Evolutionary conservation across 1,140 invertebrate genomes (phyloP).

Genomic region (Drosophila pandora): DNA sequence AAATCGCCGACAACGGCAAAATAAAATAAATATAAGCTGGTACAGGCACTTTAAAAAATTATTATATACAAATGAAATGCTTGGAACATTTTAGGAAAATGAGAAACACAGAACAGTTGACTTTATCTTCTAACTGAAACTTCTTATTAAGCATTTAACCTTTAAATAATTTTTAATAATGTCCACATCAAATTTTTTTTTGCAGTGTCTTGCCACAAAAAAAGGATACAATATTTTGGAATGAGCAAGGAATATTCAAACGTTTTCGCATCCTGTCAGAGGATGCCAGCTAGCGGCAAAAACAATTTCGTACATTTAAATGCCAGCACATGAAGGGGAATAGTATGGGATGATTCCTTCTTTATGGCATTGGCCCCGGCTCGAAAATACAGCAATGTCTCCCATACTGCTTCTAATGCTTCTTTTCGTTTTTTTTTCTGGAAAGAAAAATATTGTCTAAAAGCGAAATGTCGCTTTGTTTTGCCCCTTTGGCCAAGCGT

Average conservation of each 20-base stretch:
- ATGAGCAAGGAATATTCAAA: constrained; percentile 49
- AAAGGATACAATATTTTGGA: constrained; percentile 36
- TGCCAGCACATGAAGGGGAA: constrained; percentile 50
- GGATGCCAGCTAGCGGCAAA: constrained; percentile 69
- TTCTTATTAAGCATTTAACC: no score
- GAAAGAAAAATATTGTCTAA: constrained; percentile 60
- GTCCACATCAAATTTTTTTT: neutral
- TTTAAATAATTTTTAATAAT: neutral
- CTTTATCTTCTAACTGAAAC: no score
- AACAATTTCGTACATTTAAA: constrained; percentile 80
- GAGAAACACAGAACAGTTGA: neutral
- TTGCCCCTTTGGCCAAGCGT: constrained; percentile 60
- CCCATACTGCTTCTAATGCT: constrained; percentile 4
- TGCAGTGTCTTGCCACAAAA: neutral
- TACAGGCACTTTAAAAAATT: neutral
- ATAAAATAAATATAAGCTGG: constrained; percentile 33
- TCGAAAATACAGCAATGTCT: constrained; percentile 27
- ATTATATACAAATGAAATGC: neutral
- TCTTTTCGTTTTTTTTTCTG: neutral
- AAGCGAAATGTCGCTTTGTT: constrained; percentile 78
- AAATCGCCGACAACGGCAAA: constrained; percentile 56
- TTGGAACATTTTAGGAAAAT: neutral
- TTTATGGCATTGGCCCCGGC: constrained; percentile 54
- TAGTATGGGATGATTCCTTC: constrained; percentile 43
- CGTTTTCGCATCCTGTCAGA: constrained; percentile 64